Percentiles rank a stretch among this genome's conserved stretches.
These are phyloP conservation scores for Chloroceryle inda DNA, from an alignment of 2,797 vertebrate genomes.

Conservation along the genomic window DNA sequence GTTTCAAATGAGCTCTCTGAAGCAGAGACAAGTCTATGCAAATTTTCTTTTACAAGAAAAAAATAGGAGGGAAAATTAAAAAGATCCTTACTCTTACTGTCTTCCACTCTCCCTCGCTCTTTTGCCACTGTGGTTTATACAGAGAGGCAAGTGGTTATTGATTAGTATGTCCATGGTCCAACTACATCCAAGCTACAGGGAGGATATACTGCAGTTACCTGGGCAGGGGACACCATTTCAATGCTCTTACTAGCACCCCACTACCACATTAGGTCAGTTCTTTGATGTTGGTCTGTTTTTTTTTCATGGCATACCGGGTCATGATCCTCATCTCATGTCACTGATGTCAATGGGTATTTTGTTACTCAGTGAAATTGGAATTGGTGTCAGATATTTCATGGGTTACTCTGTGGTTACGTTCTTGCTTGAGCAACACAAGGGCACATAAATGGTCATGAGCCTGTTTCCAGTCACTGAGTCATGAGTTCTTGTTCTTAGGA, in stretches of 20 bases:
- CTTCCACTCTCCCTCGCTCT: not conserved
- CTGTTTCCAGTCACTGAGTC: not conserved
- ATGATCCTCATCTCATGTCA: rapidly evolving
- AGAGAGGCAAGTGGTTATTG: rapidly evolving
- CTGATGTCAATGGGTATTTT: not conserved
- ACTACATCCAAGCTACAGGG: not conserved
- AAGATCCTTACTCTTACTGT: not conserved
- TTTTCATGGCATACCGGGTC: not conserved
- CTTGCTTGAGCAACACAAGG: not conserved
- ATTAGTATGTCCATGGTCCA: not conserved
- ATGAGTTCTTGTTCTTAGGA: not conserved
- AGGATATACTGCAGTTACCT: not conserved
- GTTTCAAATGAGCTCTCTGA: constrained; percentile 62
- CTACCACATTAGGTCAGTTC: not conserved
- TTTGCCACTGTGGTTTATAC: rapidly evolving
- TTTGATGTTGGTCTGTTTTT: not conserved
- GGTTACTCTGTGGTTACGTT: not conserved
- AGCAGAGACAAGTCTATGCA: constrained; percentile 1
- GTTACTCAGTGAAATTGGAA: not conserved
- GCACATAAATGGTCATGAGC: not conserved
- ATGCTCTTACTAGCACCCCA: not conserved
- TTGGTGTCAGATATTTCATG: not conserved
- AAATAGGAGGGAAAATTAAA: not conserved
- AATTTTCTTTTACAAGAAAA: constrained; percentile 15
- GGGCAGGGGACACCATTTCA: not conserved